Base-by-base conservation (phyloP, 1,140 invertebrate genomes). In the Nebria ingens region DNA sequence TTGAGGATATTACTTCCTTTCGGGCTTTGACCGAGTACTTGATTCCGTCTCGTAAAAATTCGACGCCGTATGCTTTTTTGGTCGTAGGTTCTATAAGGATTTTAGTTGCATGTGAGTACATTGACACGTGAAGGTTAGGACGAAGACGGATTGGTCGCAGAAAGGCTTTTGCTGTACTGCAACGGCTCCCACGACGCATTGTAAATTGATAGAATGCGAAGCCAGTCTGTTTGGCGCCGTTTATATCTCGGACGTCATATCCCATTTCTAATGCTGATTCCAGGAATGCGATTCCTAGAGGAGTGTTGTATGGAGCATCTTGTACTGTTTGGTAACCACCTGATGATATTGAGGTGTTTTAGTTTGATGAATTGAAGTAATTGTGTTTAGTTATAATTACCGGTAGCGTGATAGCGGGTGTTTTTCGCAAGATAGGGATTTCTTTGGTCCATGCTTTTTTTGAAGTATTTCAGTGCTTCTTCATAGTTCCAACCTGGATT, bases 221-320 rank as follows among this genome's bases (percentile, higher is more conserved):
- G 2, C 89, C 89, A 0, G 87, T 90, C 66, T 91, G 88, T 60
- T 87, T 78, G 0, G 82, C 79, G 4, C 91, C 83, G 69, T 92
- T 89, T 51, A 89, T 72, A 67, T 86, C 83, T 0, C 83, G 62
- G 4, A 90, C 82, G 45, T 90, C 86, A 70, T 91, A 91, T 38
- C 92, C 93, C 81, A 93, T 89, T 68, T 96, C 89, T 67, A 88
- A 79, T 25, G 87, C 92, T 0, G 92, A 91, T 75, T 95, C 86
- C 0, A 95, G 73, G 65, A 91, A 89, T 0, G 87, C 83, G n/a
- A 80, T 73, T 0, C 86, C 88, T 13, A 91, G 68, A 0, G 89
- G 88, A 0, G 88, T 90, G 56, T 86, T 82, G 73, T 84, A 89
- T 0, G 88, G 88, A 0, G 82, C 70, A 57, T 91, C 87, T 71